Percentiles rank a stretch among this genome's conserved stretches.
Evolutionary conservation across 2,113 vertebrate genomes (phyloP).

Genomic region (Leptosomus discolor): DNA sequence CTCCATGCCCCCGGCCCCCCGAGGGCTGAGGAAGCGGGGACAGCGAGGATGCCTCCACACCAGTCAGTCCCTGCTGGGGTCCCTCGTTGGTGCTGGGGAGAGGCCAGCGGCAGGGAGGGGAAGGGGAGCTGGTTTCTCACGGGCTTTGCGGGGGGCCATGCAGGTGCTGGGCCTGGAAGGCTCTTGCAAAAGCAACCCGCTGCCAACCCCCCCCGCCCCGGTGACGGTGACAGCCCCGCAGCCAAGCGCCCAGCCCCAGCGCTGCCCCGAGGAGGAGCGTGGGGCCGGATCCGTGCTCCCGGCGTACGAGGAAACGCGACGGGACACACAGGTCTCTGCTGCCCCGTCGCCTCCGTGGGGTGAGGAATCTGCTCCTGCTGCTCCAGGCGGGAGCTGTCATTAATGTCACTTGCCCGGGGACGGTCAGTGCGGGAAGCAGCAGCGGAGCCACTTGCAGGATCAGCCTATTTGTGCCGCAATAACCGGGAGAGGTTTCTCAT

Average conservation of each 20-base stretch:
- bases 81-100: rapidly evolving
- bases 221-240: not conserved
- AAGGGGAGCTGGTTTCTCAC: not conserved
- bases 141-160: rapidly evolving
- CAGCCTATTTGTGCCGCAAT: not conserved
- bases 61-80: not conserved
- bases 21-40: not conserved
- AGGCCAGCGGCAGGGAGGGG: too few species aligned
- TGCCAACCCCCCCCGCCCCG: rapidly evolving
- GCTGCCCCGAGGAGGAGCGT: not conserved
- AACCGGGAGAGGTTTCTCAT: not conserved
- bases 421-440: not conserved
- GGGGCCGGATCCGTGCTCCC: not conserved
- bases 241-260: not conserved
- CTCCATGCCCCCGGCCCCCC: rapidly evolving
- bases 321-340: rapidly evolving
- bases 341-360: not conserved
- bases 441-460: not conserved
- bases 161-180: not conserved
- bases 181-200: not conserved
- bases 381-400: not conserved
- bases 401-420: not conserved
- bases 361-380: not conserved
- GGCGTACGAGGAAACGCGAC: rapidly evolving
- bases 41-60: not conserved